Conservation (phyloP, 1,140 invertebrate species). For the Aphaenogaster floridana region DNA sequence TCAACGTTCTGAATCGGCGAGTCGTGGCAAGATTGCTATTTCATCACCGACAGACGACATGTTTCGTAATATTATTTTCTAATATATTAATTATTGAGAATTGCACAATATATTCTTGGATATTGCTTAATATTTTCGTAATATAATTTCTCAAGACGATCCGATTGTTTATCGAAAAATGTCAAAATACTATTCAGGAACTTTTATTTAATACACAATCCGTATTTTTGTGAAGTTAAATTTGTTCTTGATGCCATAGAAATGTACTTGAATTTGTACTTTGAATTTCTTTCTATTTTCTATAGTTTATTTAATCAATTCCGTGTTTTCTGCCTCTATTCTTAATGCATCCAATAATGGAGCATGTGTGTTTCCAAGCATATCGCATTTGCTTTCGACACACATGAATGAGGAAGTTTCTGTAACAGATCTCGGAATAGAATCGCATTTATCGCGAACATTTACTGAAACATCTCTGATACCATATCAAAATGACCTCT, state of each 20-base stretch:
- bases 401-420: constrained; percentile 55
- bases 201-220: not conserved
- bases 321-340: not conserved
- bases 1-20: constrained; percentile 50
- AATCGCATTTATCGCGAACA: constrained; percentile 70
- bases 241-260: not conserved
- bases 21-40: constrained; percentile 51
- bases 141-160: not conserved
- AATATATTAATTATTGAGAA: constrained; percentile 25
- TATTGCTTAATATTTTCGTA: constrained; percentile 17
- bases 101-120: constrained; percentile 11
- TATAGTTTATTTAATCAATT: constrained; percentile 7
- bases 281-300: not conserved
- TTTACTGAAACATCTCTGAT: constrained; percentile 67
- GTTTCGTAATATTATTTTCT: constrained; percentile 44
- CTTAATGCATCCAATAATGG: constrained; percentile 23
- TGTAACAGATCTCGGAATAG: constrained; percentile 67
- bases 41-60: constrained; percentile 23
- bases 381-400: constrained; percentile 49
- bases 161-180: not conserved
- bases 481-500: constrained; percentile 71
- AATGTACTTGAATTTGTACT: not conserved
- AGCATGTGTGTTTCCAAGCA: not conserved
- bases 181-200: not conserved
- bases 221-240: not conserved